Evolutionary conservation across 2,888 invertebrate genomes (phyloP).

Genomic region (Leptinotarsa haldemani): DNA sequence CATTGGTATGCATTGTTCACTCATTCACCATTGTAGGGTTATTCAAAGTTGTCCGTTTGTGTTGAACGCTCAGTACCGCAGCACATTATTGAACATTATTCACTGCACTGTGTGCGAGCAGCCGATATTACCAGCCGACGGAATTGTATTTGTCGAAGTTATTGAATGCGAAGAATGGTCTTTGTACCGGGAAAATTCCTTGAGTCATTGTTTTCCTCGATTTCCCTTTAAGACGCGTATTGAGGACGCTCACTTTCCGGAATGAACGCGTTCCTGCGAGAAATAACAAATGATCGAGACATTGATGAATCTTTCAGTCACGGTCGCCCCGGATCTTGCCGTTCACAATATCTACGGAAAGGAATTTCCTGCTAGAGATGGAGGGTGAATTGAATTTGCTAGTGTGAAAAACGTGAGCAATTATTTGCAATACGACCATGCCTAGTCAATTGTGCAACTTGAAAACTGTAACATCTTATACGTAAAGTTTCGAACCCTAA

Average conservation of each 20-base stretch:
- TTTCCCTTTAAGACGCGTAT: background rate
- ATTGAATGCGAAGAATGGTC: conserved; percentile 4
- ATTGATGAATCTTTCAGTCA: conserved; percentile 12
- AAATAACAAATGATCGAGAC: conserved; percentile 1
- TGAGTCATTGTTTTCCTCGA: conserved; percentile 9
- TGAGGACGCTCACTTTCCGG: background rate
- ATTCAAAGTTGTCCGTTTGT: no score
- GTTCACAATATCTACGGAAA: background rate
- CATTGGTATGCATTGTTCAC: no score
- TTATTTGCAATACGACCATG: background rate
- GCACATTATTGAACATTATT: background rate
- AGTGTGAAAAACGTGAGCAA: background rate
- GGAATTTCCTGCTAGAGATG: background rate
- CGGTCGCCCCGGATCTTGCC: no score
- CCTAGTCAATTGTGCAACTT: background rate
- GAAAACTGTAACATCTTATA: no score
- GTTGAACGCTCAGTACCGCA: background rate
- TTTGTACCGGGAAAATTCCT: conserved; percentile 1
- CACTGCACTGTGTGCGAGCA: background rate
- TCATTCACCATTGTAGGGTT: no score
- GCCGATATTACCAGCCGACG: background rate
- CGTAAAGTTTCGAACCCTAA: no score
- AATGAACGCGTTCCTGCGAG: background rate
- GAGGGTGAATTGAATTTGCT: background rate
- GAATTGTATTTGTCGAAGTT: conserved; percentile 14